A percentile compares a stretch with the other conserved stretches of the same genome.
Conservation (phyloP, 2,113 vertebrate genomes). For the Phoenicopterus ruber region DNA sequence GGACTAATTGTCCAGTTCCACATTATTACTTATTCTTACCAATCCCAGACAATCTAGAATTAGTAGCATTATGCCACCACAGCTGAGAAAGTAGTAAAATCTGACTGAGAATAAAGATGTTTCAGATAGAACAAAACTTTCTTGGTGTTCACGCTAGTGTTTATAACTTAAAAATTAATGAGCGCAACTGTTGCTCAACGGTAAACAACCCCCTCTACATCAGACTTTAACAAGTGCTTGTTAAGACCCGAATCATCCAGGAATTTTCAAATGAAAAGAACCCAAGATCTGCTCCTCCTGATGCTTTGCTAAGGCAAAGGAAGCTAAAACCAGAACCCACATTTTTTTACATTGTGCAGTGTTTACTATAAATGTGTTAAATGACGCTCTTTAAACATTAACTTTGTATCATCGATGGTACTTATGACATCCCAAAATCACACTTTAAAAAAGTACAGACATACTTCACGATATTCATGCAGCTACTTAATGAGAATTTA, state of each 20-base stretch:
- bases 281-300: neutral
- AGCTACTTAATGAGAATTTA: conserved; percentile 18
- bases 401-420: neutral
- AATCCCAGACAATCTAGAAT: neutral
- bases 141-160: neutral
- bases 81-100: neutral
- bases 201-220: neutral
- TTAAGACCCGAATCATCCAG: neutral
- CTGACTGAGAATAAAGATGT: neutral
- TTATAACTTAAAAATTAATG: neutral
- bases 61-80: neutral
- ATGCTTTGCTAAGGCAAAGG: neutral
- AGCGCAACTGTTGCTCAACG: neutral
- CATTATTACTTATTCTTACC: neutral
- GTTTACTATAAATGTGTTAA: neutral
- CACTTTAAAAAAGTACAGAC: neutral
- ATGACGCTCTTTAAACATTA: neutral
- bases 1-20: neutral
- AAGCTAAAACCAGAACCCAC: neutral
- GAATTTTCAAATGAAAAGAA: neutral
- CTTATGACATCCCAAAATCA: neutral
- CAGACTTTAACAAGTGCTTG: neutral
- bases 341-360: neutral
- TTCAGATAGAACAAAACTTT: neutral
- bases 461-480: conserved; percentile 9